phyloP scores from a whole-genome alignment of 2,113 vertebrate genomes.

The Mandrillus leucophaeus region DNA sequence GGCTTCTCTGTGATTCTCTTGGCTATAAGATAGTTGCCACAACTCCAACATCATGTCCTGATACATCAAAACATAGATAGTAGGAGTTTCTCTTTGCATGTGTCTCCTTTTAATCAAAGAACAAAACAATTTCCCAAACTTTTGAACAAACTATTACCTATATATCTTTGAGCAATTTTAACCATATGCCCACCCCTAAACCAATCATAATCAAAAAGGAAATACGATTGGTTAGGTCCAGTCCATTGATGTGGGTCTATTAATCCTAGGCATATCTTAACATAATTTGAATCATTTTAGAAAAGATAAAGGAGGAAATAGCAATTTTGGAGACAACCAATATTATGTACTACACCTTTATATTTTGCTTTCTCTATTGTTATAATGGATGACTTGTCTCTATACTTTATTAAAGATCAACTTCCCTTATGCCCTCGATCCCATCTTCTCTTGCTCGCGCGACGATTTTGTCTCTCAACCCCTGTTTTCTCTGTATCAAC shows the following conservation, averaged over 20 bases:
- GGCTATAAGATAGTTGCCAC: neutral
- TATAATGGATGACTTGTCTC: neutral
- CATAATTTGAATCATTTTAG: neutral
- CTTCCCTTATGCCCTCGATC: neutral
- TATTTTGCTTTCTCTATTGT: neutral
- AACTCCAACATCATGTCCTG: neutral
- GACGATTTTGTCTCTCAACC: neutral
- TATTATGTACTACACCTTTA: neutral
- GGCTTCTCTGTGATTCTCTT: neutral
- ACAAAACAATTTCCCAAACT: neutral
- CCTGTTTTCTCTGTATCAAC: neutral
- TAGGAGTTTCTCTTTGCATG: neutral
- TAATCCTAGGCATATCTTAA: neutral
- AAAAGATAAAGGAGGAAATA: neutral
- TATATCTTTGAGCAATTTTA: neutral
- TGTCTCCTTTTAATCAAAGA: neutral
- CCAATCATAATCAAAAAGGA: neutral
- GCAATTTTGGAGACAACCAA: neutral
- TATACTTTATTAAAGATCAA: neutral
- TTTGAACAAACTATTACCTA: neutral
- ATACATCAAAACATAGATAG: neutral
- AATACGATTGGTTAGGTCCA: neutral
- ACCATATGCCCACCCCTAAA: neutral
- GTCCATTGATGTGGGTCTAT: neutral
- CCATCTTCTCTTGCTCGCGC: neutral